A percentile compares a stretch with the other conserved stretches of the same genome.
Conservation (phyloP, 2,797 vertebrate species). For the Cynodonichthys magdalenae region DNA sequence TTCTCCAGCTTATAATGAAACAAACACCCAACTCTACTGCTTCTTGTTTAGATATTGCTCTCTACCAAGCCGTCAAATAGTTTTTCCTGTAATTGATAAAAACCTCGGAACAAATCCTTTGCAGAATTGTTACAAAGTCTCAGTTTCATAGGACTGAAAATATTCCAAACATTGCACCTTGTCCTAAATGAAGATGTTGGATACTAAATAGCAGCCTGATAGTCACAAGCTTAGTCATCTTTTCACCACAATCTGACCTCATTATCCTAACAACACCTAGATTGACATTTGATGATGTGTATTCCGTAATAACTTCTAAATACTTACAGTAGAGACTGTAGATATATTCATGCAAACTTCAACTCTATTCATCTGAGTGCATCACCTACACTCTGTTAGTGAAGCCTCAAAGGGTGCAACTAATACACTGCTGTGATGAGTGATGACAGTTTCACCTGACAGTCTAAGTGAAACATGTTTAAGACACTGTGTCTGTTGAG, state of each 20-base stretch:
- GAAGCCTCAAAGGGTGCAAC: slow-evolving; percentile 7
- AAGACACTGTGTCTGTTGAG: background rate
- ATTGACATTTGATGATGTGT: slow-evolving; percentile 7
- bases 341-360: slow-evolving; percentile 1
- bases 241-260: slow-evolving; percentile 49
- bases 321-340: slow-evolving; percentile 7
- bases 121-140: slow-evolving; percentile 20
- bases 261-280: slow-evolving; percentile 28
- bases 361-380: background rate
- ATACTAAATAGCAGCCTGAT: slow-evolving; percentile 32
- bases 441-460: slow-evolving; percentile 1
- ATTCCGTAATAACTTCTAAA: slow-evolving; percentile 10
- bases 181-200: slow-evolving; percentile 38
- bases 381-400: background rate
- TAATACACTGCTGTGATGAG: slow-evolving; percentile 1
- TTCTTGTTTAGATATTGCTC: background rate
- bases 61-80: background rate
- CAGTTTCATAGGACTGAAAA: slow-evolving; percentile 24
- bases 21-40: background rate
- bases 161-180: slow-evolving; percentile 46
- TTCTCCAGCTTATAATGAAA: background rate
- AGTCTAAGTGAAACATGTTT: background rate
- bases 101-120: slow-evolving; percentile 20
- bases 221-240: slow-evolving; percentile 43
- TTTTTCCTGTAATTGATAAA: background rate